Evolutionary conservation across 2,797 vertebrate species (phyloP).

Genomic region (Micrastur ruficollis): DNA sequence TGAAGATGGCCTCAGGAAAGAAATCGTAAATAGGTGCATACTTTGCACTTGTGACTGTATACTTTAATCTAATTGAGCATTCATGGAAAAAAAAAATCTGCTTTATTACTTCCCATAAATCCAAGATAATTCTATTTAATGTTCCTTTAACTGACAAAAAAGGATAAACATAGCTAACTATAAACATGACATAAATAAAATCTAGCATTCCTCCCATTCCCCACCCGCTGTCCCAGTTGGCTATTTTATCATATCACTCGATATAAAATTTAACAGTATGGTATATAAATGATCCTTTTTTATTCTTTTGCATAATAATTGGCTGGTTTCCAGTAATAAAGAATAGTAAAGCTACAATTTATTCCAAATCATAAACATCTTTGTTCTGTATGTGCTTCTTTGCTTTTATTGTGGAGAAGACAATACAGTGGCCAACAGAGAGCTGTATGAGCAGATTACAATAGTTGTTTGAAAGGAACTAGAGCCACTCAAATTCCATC

Average conservation of each 20-base stretch:
- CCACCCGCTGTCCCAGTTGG: constrained; percentile 44
- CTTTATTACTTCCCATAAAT: constrained; percentile 38
- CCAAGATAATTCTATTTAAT: constrained; percentile 56
- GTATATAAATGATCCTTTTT: constrained; percentile 23
- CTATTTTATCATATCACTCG: constrained; percentile 25
- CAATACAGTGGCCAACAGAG: not conserved
- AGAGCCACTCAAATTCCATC: constrained; percentile 19
- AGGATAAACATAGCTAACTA: constrained; percentile 36
- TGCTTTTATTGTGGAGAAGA: constrained; percentile 18
- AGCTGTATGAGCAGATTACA: not conserved
- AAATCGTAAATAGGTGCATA: constrained; percentile 24
- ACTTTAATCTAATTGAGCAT: constrained; percentile 36
- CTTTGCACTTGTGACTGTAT: constrained; percentile 18
- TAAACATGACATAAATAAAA: constrained; percentile 55
- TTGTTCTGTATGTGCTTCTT: constrained; percentile 17
- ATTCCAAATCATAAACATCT: constrained; percentile 41
- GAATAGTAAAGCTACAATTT: not conserved
- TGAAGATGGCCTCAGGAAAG: not conserved
- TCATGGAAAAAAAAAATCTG: not conserved
- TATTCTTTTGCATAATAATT: constrained; percentile 52
- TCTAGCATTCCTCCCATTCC: constrained; percentile 26
- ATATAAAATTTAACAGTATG: constrained; percentile 46
- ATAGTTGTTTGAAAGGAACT: not conserved
- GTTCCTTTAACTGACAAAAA: constrained; percentile 35
- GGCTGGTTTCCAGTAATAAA: constrained; percentile 35